phyloP scores from a whole-genome alignment of 2,797 vertebrate genomes.

The Trachurus trachurus region DNA sequence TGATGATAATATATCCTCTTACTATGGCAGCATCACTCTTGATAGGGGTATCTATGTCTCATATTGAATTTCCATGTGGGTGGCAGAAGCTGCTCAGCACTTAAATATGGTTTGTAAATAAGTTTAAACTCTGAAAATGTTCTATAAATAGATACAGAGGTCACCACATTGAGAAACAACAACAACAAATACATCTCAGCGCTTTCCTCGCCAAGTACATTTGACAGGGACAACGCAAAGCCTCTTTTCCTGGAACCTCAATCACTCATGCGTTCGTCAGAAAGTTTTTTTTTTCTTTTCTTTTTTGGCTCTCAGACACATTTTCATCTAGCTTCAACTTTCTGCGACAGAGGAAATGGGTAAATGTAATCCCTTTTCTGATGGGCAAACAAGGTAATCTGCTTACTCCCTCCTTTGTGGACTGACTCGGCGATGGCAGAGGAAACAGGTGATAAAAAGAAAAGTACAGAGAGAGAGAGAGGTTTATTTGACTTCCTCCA shows the following conservation, averaged over 20 bases:
- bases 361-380: slow-evolving; percentile 79
- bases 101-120: background rate
- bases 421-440: slow-evolving; percentile 71
- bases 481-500: slow-evolving; percentile 71
- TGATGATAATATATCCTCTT: too few species aligned
- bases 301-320: slow-evolving; percentile 54
- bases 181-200: background rate
- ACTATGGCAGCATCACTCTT: too few species aligned
- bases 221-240: slow-evolving; percentile 64
- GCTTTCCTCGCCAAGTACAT: slow-evolving; percentile 35
- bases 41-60: too few species aligned
- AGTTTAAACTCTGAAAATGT: slow-evolving; percentile 8
- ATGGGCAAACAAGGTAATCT: slow-evolving; percentile 82
- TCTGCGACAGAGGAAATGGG: slow-evolving; percentile 57
- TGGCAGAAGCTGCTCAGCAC: slow-evolving; percentile 17
- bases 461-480: slow-evolving; percentile 48
- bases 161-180: slow-evolving; percentile 3
- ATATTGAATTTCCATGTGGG: too few species aligned
- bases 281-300: slow-evolving; percentile 56
- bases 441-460: slow-evolving; percentile 76
- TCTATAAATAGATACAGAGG: background rate
- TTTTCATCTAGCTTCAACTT: slow-evolving; percentile 69
- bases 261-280: slow-evolving; percentile 67
- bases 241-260: slow-evolving; percentile 63
- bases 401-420: slow-evolving; percentile 77